Evolutionary conservation across 2,797 vertebrate genomes (phyloP), one percentile per base, ranked within the genome.

Genomic region (Manis javanica): DNA sequence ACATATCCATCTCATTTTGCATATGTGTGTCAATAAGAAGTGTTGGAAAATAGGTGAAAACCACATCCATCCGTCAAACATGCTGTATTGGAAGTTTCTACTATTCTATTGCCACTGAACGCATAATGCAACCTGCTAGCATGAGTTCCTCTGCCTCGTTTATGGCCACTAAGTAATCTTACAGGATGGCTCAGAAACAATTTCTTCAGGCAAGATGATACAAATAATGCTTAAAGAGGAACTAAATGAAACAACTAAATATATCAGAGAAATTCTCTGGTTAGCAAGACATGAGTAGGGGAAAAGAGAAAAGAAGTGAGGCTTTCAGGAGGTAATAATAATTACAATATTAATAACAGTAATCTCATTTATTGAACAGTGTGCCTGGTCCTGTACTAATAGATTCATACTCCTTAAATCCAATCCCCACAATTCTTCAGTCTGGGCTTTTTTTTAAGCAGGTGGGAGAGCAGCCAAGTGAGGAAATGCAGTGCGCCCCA

Each of bases 1-100:
- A 77, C 53, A 37, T 71, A 71, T 59, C 15, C 5, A 95, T 39
- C 75, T 63, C 21, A 77, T 92, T 96, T 85, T 94, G 49, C 82
- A 87, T 82, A 75, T 81, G 7, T 75, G 7, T 68, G 39, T 78
- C 78, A 10, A 46, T 57, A 63, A 69, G 87, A 93, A 57, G 37
- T 61, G 19, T 86, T 66, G 29, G 69, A 8, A 64, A 82, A 87
- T 31, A 71, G 72, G n/a, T 87, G 42, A 81, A 94, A 86, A 61
- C 37, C 87, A 21, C 51, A 91, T 55, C 68, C 23, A n/a, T 11
- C 13, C 39, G 39, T 79, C 74, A 83, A 86, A 87, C 7, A 2
- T 74, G 29, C 63, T 81, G 0, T 46, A 23, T 39, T 91, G 59
- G 78, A 21, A 6, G 2, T 78, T 66, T 74, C 57, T 34, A 26